Evolutionary conservation across 2,888 invertebrate genomes (phyloP), one percentile per base, ranked within the genome.

Genomic region (Tanaodytes sp.): DNA sequence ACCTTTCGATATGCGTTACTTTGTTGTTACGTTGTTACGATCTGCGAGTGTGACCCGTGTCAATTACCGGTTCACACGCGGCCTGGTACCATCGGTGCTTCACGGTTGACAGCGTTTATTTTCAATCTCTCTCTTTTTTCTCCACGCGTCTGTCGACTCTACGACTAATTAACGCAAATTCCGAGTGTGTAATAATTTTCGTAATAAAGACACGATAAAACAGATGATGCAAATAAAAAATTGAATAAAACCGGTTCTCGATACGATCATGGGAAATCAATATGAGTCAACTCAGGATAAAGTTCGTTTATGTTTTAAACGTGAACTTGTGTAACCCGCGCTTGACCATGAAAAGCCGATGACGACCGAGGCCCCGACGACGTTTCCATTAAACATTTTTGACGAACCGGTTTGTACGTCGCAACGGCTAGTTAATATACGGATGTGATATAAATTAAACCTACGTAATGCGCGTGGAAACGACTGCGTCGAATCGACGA

Each of bases 401-500:
- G 40, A 40, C 37, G 54, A 71, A 61, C 61, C 72, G 69, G 71
- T 67, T 73, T 61, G 59, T 64, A 70, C 57, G 71, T 71, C 71
- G 72, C 71, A 43, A 55, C 27, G 63, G 46, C 27, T 58, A 43
- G 52, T 51, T 65, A 54, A 52, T 58, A 58, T 58, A 75, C 73
- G 73, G 75, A 78, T 77, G 75, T 77, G 77, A 77, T 77, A 76
- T 74, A 75, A 74, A 69, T 11, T 65, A 58, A 65, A 52, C 19
- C 45, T 65, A 52, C 37, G 46, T 58, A 45, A n/a, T n/a, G n/a
- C n/a, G n/a, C n/a, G n/a, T n/a, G 36, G 31, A 19, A 23, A 59
- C 11, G 42, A 49, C 18, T n/a, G 62, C 30, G 46, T 30, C 11
- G 16, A 49, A n/a, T n/a, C n/a, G 12, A 36, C 1, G 61, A 39